These are phyloP conservation scores for Druceiella hillmani DNA, from an alignment of 2,888 invertebrate species.

Conservation along the genomic window DNA sequence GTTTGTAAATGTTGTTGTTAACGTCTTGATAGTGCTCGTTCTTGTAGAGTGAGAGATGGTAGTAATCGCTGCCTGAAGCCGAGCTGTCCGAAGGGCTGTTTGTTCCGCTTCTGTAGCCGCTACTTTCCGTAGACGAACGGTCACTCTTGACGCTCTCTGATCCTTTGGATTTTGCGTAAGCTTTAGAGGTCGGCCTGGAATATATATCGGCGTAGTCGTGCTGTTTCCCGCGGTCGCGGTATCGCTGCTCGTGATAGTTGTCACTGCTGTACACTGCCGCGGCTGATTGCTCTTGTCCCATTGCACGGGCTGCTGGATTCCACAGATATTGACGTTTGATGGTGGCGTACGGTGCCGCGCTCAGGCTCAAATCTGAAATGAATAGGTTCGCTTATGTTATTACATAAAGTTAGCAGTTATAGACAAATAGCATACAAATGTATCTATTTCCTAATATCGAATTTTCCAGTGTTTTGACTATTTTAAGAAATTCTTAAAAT, in stretches of 20 bases:
- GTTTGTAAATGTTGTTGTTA: constrained; percentile 47
- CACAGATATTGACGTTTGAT: no score
- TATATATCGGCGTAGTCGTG: background rate
- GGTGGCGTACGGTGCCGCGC: no score
- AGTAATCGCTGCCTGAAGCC: constrained; percentile 35
- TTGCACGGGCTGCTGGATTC: no score
- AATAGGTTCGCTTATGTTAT: no score
- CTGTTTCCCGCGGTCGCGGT: constrained; percentile 1
- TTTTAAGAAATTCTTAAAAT: no score
- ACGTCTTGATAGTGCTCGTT: constrained; percentile 47
- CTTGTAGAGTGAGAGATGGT: constrained; percentile 45
- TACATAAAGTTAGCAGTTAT: no score
- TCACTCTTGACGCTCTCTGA: constrained; percentile 36
- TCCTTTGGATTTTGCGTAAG: background rate
- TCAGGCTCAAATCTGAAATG: no score
- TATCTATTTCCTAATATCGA: no score
- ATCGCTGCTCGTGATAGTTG: background rate
- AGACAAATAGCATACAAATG: no score
- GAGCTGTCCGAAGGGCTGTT: constrained; percentile 41
- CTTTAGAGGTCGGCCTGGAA: background rate
- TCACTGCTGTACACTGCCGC: background rate
- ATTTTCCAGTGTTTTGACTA: no score
- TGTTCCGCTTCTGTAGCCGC: constrained; percentile 45
- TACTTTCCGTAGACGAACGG: constrained; percentile 43
- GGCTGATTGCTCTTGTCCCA: constrained; percentile 8